Evolutionary conservation across 2,888 invertebrate genomes (phyloP).

Genomic region (Lochmaea crataegi): DNA sequence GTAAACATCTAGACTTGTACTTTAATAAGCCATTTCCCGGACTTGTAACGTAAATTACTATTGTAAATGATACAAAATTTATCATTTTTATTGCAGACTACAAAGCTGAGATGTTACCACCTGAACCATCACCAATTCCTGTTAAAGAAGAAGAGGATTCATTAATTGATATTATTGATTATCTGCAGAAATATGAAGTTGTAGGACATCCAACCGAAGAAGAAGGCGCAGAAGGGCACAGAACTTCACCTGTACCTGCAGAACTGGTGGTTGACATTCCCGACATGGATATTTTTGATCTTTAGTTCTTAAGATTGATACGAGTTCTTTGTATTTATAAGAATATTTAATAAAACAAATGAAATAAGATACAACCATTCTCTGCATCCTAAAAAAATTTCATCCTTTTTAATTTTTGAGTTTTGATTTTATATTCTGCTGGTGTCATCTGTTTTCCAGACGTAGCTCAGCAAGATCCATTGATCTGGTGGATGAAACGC

Average conservation of each 20-base stretch:
- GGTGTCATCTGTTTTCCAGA: too few species aligned
- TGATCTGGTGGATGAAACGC: too few species aligned
- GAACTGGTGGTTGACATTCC: slow-evolving; percentile 51
- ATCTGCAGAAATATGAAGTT: slow-evolving; percentile 66
- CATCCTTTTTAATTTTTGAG: too few species aligned
- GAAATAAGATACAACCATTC: too few species aligned
- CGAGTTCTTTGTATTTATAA: not conserved
- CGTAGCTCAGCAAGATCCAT: too few species aligned
- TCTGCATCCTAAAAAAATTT: too few species aligned
- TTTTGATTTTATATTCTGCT: too few species aligned
- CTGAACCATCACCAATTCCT: slow-evolving; percentile 75
- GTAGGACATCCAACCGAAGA: slow-evolving; percentile 60
- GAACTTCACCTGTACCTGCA: slow-evolving; percentile 55
- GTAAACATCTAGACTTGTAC: too few species aligned
- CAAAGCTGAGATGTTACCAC: slow-evolving; percentile 76
- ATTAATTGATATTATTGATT: slow-evolving; percentile 65
- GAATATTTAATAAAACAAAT: too few species aligned
- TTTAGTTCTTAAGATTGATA: slow-evolving; percentile 27
- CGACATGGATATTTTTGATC: slow-evolving; percentile 48
- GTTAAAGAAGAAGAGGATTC: slow-evolving; percentile 74
- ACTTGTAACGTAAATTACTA: too few species aligned
- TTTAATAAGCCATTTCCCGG: too few species aligned
- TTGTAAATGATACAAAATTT: too few species aligned
- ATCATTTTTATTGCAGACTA: slow-evolving; percentile 69
- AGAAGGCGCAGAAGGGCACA: slow-evolving; percentile 61